Percentiles rank a stretch among this genome's conserved stretches.
These are phyloP conservation scores for Eriosoma lanigerum DNA, from an alignment of 1,140 invertebrate genomes.

Conservation along the genomic window DNA sequence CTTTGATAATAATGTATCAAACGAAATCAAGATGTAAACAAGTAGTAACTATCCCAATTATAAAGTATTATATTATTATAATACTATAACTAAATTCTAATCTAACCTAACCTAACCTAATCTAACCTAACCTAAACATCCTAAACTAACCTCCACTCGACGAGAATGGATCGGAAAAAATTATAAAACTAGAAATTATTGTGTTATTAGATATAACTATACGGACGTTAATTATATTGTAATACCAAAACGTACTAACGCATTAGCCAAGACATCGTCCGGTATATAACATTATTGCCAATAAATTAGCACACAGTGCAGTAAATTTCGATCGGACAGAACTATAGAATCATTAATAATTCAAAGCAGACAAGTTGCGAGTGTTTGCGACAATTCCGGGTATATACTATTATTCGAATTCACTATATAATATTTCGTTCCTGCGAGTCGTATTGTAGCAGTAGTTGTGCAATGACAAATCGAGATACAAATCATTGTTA, in stretches of 20 bases:
- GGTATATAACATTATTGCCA: neutral
- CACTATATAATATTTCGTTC: neutral
- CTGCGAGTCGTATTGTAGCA: too few relatives aligned
- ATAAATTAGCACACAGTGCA: neutral
- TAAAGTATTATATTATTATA: too few relatives aligned
- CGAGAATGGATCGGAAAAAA: neutral
- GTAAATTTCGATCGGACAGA: neutral
- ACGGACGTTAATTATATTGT: neutral
- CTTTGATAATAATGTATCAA: too few relatives aligned
- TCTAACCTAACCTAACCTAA: too few relatives aligned
- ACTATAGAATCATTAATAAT: conserved; percentile 7
- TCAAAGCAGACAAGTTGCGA: neutral
- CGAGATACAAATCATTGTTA: too few relatives aligned
- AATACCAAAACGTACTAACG: neutral
- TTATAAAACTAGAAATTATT: neutral
- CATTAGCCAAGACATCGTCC: neutral
- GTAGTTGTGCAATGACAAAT: too few relatives aligned
- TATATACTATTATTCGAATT: neutral
- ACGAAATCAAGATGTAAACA: too few relatives aligned
- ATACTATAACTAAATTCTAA: too few relatives aligned
- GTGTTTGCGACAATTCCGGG: neutral
- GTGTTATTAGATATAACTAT: neutral
- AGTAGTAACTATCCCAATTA: too few relatives aligned
- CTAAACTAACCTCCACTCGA: too few relatives aligned
- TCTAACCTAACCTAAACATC: too few relatives aligned